A percentile compares a stretch with the other conserved stretches of the same genome.
Evolutionary conservation across 1,140 invertebrate species (phyloP).

Genomic region (Paraescarpia echinospica): DNA sequence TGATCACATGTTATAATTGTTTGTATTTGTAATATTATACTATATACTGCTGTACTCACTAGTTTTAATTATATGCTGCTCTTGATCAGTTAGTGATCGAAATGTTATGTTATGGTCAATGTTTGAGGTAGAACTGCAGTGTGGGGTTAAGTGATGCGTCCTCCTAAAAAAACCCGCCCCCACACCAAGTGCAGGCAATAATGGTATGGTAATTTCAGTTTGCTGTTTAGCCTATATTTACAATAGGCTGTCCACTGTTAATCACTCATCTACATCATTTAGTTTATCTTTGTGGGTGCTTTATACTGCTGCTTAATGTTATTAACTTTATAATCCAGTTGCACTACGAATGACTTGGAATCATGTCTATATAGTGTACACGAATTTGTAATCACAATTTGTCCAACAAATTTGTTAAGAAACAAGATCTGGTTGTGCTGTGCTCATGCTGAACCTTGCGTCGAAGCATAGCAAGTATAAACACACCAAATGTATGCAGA

Average conservation of each 20-base stretch:
- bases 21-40: background rate
- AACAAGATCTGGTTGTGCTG: background rate
- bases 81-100: background rate
- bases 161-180: background rate
- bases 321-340: background rate
- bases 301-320: background rate
- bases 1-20: background rate
- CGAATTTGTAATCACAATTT: background rate
- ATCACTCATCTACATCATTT: background rate
- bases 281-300: background rate
- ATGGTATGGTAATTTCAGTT: background rate
- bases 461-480: background rate
- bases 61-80: background rate
- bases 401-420: background rate
- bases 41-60: background rate
- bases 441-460: too few species aligned
- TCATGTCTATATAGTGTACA: background rate
- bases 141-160: background rate
- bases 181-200: background rate
- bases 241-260: background rate
- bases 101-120: background rate
- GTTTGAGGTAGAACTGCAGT: background rate
- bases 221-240: background rate
- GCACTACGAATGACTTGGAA: background rate
- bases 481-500: background rate